Conservation (phyloP, 2,113 vertebrate genomes). For the Notarius lentiginosus region DNA sequence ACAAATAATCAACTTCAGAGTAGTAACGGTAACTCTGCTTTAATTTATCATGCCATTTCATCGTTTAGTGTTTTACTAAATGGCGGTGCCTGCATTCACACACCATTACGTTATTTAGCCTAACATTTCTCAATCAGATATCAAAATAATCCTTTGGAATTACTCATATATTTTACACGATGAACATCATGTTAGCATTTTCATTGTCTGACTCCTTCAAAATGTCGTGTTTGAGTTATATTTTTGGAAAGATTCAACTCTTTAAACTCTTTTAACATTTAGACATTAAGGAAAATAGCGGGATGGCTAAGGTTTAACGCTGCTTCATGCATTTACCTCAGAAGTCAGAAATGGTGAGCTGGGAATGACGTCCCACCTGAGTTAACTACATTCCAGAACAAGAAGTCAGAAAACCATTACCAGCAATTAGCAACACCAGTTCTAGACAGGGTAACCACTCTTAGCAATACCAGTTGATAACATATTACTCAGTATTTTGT, state of each 20-base stretch:
- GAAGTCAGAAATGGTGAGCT: too few species aligned
- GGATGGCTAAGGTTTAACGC: constrained; percentile 59
- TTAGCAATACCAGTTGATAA: too few species aligned
- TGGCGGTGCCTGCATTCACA: background rate
- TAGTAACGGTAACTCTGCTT: background rate
- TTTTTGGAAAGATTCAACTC: background rate
- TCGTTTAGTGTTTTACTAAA: background rate
- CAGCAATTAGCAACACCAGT: too few species aligned
- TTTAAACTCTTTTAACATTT: background rate
- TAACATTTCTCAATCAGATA: too few species aligned
- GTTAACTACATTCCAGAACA: too few species aligned
- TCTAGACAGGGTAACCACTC: too few species aligned
- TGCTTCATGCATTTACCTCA: too few species aligned
- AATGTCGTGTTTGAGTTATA: background rate
- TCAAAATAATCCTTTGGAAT: background rate
- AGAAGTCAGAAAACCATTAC: too few species aligned
- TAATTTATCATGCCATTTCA: background rate
- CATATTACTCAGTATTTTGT: too few species aligned
- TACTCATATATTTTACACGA: background rate
- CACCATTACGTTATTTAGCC: too few species aligned
- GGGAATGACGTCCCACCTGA: too few species aligned
- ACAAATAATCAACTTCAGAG: background rate
- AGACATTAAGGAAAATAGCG: constrained; percentile 75
- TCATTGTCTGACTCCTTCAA: background rate
- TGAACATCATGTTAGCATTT: background rate